Base-by-base conservation (phyloP, 1,140 invertebrate genomes). In the Halictus rubicundus region DNA sequence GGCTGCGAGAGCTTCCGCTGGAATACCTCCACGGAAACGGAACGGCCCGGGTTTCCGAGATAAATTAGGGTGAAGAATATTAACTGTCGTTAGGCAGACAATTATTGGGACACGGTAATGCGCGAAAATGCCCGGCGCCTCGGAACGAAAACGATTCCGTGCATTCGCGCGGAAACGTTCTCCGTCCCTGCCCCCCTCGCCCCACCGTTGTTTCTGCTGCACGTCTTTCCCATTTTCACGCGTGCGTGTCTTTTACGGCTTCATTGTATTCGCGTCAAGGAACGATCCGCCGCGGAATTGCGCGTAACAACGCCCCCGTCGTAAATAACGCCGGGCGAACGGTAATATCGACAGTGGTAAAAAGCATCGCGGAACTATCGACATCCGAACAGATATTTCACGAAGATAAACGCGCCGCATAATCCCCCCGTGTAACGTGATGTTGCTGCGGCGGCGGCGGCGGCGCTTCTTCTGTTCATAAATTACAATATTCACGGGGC, bases 401-500 rank as follows among this genome's bases (percentile, higher is more conserved):
- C 42, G 0, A 37, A 27, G 25, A 54, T 21, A 42, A 75, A 66
- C n/a, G 46, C 27, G 9, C 2, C 10, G 37, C 16, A 19, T 46
- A 69, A 68, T 76, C 54, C 65, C 64, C n/a, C 25, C 27, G 21
- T 60, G 54, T 23, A 14, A 49, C 52, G 46, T 27, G 39, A 49
- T 14, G 16, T 23, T 27, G 61, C 32, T 2, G 32, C 23, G 23
- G 10, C 27, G 19, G 12, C 32, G 32, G 32, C 23, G 23, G 10
- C 27, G 19, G 12, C 27, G 54, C 10, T 66, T 57, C 42, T 79
- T 74, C 39, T 27, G 64, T 69, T 82, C 81, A 68, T 84, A 84
- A 83, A 84, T 84, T 69, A 68, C 52, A 70, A 59, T 82, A 78
- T 68, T 72, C 80, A 54, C 49, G 19, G 21, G 54, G 19, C n/a